These are phyloP conservation scores for Gymnobelideus leadbeateri DNA, from an alignment of 2,113 vertebrate species.

Conservation along the genomic window DNA sequence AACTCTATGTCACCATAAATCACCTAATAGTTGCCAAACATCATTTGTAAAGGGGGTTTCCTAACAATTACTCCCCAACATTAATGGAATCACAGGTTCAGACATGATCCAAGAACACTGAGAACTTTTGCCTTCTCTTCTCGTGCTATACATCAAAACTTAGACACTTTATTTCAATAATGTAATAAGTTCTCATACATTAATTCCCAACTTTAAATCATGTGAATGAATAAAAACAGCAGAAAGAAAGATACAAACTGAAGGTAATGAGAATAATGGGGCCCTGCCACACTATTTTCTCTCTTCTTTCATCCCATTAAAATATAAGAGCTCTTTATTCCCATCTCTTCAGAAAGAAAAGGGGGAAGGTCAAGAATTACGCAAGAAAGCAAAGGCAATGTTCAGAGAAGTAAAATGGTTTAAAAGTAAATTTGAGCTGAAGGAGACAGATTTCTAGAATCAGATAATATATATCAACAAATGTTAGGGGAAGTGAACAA, in stretches of 20 bases:
- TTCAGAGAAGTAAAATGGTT: not conserved
- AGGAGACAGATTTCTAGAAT: slow-evolving; percentile 38
- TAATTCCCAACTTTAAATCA: not conserved
- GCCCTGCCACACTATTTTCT: not conserved
- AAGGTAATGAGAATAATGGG: not conserved
- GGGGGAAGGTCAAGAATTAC: slow-evolving; percentile 9
- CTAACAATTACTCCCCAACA: not conserved
- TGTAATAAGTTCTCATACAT: not conserved
- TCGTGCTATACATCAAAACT: not conserved
- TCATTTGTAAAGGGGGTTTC: not conserved
- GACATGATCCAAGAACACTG: not conserved
- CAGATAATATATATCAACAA: slow-evolving; percentile 41
- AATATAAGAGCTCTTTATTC: not conserved
- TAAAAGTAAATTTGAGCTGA: slow-evolving; percentile 25
- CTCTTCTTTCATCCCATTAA: not conserved
- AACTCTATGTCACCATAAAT: not conserved
- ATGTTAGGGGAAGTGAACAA: slow-evolving; percentile 14
- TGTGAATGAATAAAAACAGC: not conserved
- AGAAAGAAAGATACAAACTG: no score
- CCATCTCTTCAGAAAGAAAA: slow-evolving; percentile 28
- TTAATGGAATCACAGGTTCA: not conserved
- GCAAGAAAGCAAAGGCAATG: not conserved
- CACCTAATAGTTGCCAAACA: not conserved
- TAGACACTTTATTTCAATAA: not conserved
- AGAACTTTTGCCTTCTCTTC: not conserved